Percentiles rank a stretch among this genome's conserved stretches.
Conservation (phyloP, 2,888 invertebrate species). For the Cremastinae sp. region DNA sequence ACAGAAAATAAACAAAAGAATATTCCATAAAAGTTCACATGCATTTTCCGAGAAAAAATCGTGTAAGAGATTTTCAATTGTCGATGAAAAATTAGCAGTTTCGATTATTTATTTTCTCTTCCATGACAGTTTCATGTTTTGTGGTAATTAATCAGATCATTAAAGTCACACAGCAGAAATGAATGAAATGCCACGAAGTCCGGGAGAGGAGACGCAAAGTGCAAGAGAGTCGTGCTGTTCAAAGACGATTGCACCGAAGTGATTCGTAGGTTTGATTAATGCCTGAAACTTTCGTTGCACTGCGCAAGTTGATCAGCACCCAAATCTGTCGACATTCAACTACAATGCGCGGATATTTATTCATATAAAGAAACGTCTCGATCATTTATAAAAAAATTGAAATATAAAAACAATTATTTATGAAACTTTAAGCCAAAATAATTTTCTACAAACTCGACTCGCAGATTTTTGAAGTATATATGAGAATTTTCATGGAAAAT, state of each 20-base stretch:
- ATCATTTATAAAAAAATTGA: no score
- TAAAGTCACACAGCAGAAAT: slow-evolving; percentile 70
- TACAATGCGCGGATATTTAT: no score
- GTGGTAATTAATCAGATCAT: slow-evolving; percentile 78
- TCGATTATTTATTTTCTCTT: slow-evolving; percentile 53
- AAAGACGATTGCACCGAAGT: slow-evolving; percentile 76
- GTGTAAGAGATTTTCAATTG: no score
- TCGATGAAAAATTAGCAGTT: no score
- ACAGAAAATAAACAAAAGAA: no score
- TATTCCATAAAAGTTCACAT: no score
- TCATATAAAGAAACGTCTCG: no score
- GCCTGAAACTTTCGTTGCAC: slow-evolving; percentile 78
- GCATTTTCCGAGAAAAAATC: no score
- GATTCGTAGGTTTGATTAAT: slow-evolving; percentile 79
- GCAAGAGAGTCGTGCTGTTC: slow-evolving; percentile 71
- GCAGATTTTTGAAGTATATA: no score
- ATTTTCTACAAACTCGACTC: no score
- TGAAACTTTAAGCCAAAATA: no score
- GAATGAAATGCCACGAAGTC: slow-evolving; percentile 6
- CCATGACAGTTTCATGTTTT: slow-evolving; percentile 68
- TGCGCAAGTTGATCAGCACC: slow-evolving; percentile 80
- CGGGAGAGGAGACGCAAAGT: slow-evolving; percentile 53
- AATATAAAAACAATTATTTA: no score
- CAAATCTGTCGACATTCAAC: slow-evolving; percentile 64
- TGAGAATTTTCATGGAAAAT: background rate